Evolutionary conservation across 2,797 vertebrate genomes (phyloP).

Genomic region (Macrochelys suwanniensis): DNA sequence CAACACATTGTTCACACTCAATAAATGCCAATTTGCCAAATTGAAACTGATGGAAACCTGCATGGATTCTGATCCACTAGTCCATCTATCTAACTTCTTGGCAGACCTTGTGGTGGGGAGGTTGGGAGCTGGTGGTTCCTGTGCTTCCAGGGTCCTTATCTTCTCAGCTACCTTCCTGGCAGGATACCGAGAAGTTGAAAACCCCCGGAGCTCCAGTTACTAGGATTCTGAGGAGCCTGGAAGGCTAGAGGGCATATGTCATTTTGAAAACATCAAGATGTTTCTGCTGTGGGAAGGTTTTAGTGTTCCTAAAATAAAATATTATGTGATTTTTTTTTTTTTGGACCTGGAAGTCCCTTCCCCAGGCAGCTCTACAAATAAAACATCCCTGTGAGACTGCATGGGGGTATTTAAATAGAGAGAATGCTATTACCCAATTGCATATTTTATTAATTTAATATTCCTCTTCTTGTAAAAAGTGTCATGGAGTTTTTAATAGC

Average conservation of each 20-base stretch:
- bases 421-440: not conserved
- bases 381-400: not conserved
- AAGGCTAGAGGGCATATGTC: not conserved
- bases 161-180: not conserved
- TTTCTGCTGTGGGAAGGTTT: not conserved
- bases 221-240: not conserved
- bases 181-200: not conserved
- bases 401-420: not conserved
- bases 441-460: not conserved
- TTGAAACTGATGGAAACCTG: not conserved
- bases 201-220: not conserved
- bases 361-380: not conserved
- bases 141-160: not conserved
- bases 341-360: not conserved
- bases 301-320: not conserved
- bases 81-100: not conserved
- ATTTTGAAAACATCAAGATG: not conserved
- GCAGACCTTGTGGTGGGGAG: not conserved
- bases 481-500: not conserved
- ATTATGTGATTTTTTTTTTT: not conserved
- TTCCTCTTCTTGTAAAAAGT: not conserved
- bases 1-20: not conserved
- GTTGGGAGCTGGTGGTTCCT: not conserved
- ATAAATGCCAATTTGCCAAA: not conserved
- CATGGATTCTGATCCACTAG: not conserved